A percentile compares a stretch with the other conserved stretches of the same genome.
Conservation (phyloP, 2,797 vertebrate species). For the Neosilurus hyrtlii region DNA sequence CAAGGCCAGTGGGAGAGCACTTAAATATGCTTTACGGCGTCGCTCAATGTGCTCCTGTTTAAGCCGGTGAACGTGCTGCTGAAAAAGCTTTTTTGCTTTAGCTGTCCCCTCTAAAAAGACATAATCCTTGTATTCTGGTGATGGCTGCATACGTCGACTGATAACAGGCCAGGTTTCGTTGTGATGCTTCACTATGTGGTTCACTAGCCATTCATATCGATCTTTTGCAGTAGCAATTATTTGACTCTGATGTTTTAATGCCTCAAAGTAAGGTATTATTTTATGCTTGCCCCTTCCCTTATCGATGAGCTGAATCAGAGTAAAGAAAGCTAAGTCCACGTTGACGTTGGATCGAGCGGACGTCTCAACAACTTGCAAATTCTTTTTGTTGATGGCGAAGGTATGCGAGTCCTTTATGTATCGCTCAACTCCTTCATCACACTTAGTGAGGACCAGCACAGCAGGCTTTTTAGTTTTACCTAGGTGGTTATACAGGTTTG, state of each 20-base stretch:
- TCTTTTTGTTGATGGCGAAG: slow-evolving; percentile 85
- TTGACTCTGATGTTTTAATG: slow-evolving; percentile 85
- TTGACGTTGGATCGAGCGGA: slow-evolving; percentile 85
- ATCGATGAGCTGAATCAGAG: slow-evolving; percentile 81
- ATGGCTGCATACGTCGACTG: slow-evolving; percentile 76
- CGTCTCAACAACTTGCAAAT: slow-evolving; percentile 85
- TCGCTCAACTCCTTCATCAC: slow-evolving; percentile 85
- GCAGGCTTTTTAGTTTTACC: slow-evolving; percentile 84
- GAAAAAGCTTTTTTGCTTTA: slow-evolving; percentile 83
- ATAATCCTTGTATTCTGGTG: slow-evolving; percentile 80
- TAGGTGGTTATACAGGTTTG: slow-evolving; percentile 82
- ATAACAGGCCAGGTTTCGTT: slow-evolving; percentile 76
- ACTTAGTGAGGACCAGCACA: slow-evolving; percentile 82
- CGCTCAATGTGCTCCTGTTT: slow-evolving; percentile 83
- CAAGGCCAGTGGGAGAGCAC: slow-evolving; percentile 75
- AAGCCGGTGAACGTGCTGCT: slow-evolving; percentile 79
- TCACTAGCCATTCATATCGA: slow-evolving; percentile 83
- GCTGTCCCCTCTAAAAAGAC: slow-evolving; percentile 81
- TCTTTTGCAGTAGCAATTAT: slow-evolving; percentile 84
- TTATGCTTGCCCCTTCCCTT: slow-evolving; percentile 80
- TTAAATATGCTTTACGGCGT: slow-evolving; percentile 74
- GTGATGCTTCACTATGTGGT: slow-evolving; percentile 81
- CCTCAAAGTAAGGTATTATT: slow-evolving; percentile 85
- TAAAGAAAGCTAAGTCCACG: slow-evolving; percentile 81
- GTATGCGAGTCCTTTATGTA: slow-evolving; percentile 85